Evolutionary conservation across 2,888 invertebrate genomes (phyloP).

Genomic region (Pristionchus fissidentatus): DNA sequence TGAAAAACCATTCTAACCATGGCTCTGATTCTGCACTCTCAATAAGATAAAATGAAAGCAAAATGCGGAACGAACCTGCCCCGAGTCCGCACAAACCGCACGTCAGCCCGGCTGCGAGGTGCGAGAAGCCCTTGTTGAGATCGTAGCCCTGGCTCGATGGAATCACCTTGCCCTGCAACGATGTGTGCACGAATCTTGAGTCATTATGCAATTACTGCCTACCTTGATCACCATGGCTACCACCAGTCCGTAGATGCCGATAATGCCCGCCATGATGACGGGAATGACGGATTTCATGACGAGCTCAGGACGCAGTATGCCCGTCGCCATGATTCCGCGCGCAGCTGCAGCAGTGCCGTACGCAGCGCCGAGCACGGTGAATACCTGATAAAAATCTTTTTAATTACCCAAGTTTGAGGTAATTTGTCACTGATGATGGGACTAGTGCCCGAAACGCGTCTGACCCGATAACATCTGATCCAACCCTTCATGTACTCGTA

Average conservation of each 20-base stretch:
- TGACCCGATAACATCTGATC: too few relatives aligned
- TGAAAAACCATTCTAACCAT: too few relatives aligned
- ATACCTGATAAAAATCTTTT: too few relatives aligned
- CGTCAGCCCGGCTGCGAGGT: conserved; percentile 95
- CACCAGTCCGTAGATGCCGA: conserved; percentile 97
- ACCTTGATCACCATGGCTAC: conserved; percentile 98
- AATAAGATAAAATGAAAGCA: background rate
- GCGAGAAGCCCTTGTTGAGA: conserved; percentile 86
- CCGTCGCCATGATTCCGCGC: conserved; percentile 98
- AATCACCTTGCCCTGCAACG: background rate
- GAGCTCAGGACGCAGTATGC: conserved; percentile 99
- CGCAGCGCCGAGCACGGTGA: conserved; percentile 73
- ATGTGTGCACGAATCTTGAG: background rate
- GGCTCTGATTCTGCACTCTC: background rate
- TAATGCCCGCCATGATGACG: conserved; percentile 80
- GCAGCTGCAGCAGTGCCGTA: conserved; percentile 96
- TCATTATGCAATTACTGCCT: conserved; percentile 49
- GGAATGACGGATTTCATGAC: conserved; percentile 99
- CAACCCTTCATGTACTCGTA: too few relatives aligned
- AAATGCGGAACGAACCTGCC: conserved; percentile 81
- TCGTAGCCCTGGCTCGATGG: conserved; percentile 27
- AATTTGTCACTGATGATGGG: too few relatives aligned
- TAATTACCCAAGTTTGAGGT: too few relatives aligned
- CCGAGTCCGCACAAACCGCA: conserved; percentile 98
- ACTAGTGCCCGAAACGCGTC: too few relatives aligned